Conservation (phyloP, 37 sponge, comb jelly and placozoan species). For the Ianthella basta region DNA sequence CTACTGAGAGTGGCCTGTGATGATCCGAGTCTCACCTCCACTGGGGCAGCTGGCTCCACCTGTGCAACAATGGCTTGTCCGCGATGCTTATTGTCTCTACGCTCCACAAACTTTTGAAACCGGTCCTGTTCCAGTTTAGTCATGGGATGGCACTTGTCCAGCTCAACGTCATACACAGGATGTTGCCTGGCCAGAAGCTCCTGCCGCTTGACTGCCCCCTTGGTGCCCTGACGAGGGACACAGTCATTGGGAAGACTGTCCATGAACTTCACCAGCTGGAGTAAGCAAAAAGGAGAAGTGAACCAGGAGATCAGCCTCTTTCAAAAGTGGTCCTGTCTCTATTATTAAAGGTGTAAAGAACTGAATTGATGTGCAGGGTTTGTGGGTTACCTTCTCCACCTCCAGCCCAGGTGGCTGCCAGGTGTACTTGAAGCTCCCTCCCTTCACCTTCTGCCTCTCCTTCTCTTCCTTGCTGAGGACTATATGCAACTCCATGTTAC, state of each 20-base stretch:
- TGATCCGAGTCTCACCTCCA: neutral
- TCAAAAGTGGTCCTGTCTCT: neutral
- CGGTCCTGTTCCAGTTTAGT: conserved; percentile 59
- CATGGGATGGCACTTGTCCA: conserved; percentile 60
- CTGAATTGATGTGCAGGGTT: no score
- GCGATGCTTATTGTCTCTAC: conserved; percentile 28
- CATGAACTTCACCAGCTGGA: conserved; percentile 65
- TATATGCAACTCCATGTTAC: conserved; percentile 43
- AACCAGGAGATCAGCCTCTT: no score
- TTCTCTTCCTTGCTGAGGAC: neutral
- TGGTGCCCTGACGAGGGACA: conserved; percentile 34
- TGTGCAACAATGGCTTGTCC: conserved; percentile 32
- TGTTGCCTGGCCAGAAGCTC: conserved; percentile 47
- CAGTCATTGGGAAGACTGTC: conserved; percentile 48
- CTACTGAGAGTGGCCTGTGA: neutral
- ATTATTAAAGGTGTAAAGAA: neutral
- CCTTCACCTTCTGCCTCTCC: neutral
- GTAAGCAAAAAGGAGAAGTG: neutral
- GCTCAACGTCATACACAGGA: conserved; percentile 54
- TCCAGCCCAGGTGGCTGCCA: conserved; percentile 50
- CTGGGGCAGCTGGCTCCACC: conserved; percentile 19
- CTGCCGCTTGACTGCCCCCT: conserved; percentile 30
- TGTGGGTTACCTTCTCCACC: conserved; percentile 24
- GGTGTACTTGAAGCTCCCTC: conserved; percentile 41
- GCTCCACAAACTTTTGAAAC: conserved; percentile 57